Evolutionary conservation across 2,113 vertebrate species (phyloP).

Genomic region (Canis aureus): DNA sequence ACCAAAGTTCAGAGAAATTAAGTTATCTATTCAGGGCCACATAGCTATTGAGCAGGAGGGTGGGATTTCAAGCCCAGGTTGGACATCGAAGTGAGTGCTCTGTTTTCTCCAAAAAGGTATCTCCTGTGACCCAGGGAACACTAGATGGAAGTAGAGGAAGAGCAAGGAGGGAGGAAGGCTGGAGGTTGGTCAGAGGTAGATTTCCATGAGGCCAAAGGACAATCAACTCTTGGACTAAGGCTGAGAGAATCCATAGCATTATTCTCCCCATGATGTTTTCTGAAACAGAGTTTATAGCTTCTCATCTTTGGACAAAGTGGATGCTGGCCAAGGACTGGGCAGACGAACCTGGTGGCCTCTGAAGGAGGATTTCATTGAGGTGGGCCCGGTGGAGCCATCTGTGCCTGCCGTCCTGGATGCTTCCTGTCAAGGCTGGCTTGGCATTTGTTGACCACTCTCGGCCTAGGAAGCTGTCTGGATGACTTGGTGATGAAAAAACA

Average conservation of each 20-base stretch:
- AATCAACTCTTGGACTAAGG: background rate
- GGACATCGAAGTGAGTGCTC: background rate
- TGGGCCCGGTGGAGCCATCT: background rate
- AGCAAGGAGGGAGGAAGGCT: background rate
- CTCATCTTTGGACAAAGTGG: background rate
- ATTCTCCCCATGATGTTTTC: background rate
- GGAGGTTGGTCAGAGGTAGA: background rate
- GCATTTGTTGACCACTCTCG: slow-evolving; percentile 4
- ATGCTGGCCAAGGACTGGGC: background rate
- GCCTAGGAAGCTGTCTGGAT: background rate
- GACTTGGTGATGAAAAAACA: background rate
- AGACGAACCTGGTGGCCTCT: background rate
- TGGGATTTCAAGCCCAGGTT: background rate
- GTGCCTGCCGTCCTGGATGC: background rate
- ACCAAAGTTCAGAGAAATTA: background rate
- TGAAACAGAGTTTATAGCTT: background rate
- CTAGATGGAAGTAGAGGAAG: background rate
- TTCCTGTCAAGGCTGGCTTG: background rate
- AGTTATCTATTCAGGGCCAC: background rate
- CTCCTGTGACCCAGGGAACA: background rate
- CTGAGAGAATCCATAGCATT: background rate
- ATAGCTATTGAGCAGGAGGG: background rate
- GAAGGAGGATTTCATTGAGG: background rate
- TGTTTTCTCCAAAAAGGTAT: background rate
- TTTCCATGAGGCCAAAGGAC: background rate